phyloP scores from a whole-genome alignment of 2,113 vertebrate species.

The Cebidichthys violaceus region DNA sequence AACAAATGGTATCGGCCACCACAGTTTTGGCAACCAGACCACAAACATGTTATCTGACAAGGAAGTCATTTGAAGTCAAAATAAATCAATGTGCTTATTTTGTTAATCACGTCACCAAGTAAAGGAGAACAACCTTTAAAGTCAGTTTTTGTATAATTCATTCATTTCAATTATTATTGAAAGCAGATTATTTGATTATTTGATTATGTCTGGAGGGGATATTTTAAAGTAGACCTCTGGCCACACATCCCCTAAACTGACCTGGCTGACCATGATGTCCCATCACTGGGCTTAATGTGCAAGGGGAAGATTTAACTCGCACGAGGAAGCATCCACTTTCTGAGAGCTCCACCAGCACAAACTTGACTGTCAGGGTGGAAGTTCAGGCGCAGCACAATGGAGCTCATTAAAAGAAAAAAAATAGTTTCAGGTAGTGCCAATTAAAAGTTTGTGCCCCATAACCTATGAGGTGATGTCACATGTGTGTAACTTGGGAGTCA shows the following conservation, averaged over 20 bases:
- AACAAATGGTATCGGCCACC: not conserved
- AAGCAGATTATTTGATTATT: not conserved
- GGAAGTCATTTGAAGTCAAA: too few relatives aligned
- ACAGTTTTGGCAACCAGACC: not conserved
- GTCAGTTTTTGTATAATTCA: not conserved
- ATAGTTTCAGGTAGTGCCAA: not conserved
- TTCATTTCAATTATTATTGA: not conserved
- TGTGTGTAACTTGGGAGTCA: not conserved
- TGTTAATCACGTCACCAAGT: too few relatives aligned
- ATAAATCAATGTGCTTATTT: too few relatives aligned
- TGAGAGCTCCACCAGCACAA: not conserved
- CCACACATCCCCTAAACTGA: not conserved
- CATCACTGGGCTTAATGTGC: not conserved
- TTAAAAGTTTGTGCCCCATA: slow-evolving; percentile 21
- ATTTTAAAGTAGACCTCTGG: not conserved
- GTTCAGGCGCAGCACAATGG: slow-evolving; percentile 9
- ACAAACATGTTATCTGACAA: not conserved
- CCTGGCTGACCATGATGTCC: slow-evolving; percentile 6
- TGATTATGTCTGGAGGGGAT: not conserved
- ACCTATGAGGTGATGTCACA: not conserved
- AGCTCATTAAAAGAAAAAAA: slow-evolving; percentile 14
- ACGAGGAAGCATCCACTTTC: not conserved
- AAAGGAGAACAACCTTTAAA: not conserved
- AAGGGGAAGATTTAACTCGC: slow-evolving; percentile 19
- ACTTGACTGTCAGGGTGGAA: not conserved